These are phyloP conservation scores for Dryobates pubescens DNA, from an alignment of 2,797 vertebrate genomes.

Conservation along the genomic window DNA sequence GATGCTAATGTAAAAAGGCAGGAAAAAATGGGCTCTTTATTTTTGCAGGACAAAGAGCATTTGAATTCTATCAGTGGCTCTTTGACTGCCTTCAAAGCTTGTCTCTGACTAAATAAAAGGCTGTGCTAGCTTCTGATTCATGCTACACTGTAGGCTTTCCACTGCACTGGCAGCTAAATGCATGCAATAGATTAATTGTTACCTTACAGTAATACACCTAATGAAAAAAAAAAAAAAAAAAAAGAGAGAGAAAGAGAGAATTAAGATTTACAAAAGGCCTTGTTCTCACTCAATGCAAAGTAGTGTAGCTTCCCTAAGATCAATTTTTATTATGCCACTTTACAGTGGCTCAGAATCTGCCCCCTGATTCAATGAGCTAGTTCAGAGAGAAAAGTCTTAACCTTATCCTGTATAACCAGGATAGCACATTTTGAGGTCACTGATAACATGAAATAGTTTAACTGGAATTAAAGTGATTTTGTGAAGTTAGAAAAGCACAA, in stretches of 20 bases:
- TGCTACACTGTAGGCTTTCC: not conserved
- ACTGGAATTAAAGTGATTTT: constrained; percentile 50
- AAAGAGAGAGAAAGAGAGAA: not conserved
- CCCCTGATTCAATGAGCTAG: constrained; percentile 14
- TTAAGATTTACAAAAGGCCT: constrained; percentile 6
- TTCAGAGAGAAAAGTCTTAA: constrained; percentile 35
- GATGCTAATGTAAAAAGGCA: constrained; percentile 45
- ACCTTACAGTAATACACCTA: not conserved
- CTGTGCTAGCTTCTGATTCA: constrained; percentile 20
- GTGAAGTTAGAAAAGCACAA: constrained; percentile 28
- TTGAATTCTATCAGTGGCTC: constrained; percentile 58
- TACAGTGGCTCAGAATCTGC: not conserved
- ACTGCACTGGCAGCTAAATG: not conserved
- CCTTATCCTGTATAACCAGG: constrained; percentile 10
- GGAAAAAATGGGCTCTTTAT: constrained; percentile 53
- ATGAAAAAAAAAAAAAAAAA: not conserved
- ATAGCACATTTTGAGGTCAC: constrained; percentile 28
- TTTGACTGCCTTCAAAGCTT: constrained; percentile 66
- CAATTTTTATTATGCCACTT: constrained; percentile 31
- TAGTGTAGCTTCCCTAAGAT: not conserved
- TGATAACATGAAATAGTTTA: constrained; percentile 46
- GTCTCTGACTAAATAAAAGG: constrained; percentile 56
- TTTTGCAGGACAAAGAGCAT: constrained; percentile 59
- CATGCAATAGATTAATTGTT: not conserved
- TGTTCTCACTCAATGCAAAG: not conserved